Percentiles rank a stretch among this genome's conserved stretches.
phyloP scores from a whole-genome alignment of 2,113 vertebrate species.

The Geococcyx californianus region DNA sequence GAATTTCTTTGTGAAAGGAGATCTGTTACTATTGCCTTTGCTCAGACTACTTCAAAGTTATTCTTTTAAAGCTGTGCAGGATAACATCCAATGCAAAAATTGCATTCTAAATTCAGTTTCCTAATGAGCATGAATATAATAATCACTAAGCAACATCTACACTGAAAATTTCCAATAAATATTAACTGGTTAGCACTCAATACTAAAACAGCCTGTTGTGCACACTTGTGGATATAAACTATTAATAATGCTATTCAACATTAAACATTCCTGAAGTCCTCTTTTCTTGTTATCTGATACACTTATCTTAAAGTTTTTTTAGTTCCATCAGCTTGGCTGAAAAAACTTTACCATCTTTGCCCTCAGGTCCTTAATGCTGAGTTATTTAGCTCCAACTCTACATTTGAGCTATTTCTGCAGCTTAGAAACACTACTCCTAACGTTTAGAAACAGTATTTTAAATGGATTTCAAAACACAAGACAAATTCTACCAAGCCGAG shows the following conservation, averaged over 20 bases:
- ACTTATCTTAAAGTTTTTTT: neutral
- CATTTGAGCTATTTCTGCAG: neutral
- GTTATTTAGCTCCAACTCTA: neutral
- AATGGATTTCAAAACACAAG: neutral
- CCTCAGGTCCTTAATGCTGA: neutral
- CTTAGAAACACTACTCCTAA: neutral
- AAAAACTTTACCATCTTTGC: neutral
- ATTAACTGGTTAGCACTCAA: rapidly evolving
- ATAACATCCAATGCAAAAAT: neutral
- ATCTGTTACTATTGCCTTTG: neutral
- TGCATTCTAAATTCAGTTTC: neutral
- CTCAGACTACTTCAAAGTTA: neutral
- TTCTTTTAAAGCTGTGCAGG: neutral
- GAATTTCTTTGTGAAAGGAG: neutral
- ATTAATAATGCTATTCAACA: neutral
- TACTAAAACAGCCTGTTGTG: neutral
- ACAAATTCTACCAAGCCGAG: neutral
- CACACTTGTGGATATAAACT: neutral
- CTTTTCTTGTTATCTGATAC: neutral
- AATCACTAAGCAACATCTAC: neutral
- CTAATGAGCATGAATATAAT: neutral
- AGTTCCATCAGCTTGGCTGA: neutral
- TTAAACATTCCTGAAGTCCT: neutral
- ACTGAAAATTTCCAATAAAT: neutral
- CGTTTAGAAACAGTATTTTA: neutral